A percentile compares a stretch with the other conserved stretches of the same genome.
Conservation (phyloP, 2,113 vertebrate species). For the Seriola aureovittata region DNA sequence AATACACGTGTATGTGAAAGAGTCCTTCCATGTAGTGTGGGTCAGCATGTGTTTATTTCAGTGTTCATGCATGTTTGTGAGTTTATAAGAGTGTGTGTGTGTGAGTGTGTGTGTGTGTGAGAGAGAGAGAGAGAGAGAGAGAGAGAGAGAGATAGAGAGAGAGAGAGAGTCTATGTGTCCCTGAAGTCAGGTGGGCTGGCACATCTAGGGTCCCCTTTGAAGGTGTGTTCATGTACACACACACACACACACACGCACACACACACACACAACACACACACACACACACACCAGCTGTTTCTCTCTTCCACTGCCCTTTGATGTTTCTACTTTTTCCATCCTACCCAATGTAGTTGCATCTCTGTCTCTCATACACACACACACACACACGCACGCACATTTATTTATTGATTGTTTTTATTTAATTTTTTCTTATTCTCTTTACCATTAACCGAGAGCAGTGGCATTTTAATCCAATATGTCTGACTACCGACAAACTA, state of each 20-base stretch:
- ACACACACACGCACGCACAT: background rate
- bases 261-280: slow-evolving; percentile 46
- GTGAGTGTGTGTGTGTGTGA: slow-evolving; percentile 6
- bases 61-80: slow-evolving; percentile 15
- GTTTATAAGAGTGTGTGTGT: background rate
- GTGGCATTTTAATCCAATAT: background rate
- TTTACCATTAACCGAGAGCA: too few relatives aligned
- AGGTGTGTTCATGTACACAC: slow-evolving; percentile 66
- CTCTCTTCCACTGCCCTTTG: slow-evolving; percentile 69
- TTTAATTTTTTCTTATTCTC: too few relatives aligned
- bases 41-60: slow-evolving; percentile 11
- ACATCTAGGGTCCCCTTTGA: slow-evolving; percentile 75
- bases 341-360: slow-evolving; percentile 31
- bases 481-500: background rate
- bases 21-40: background rate
- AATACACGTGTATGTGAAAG: slow-evolving; percentile 31
- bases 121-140: too few relatives aligned
- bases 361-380: slow-evolving; percentile 28
- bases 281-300: slow-evolving; percentile 77
- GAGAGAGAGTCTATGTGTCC: slow-evolving; percentile 27
- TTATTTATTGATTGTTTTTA: too few relatives aligned
- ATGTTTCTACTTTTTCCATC: slow-evolving; percentile 69
- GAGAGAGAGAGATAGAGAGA: background rate
- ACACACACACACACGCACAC: slow-evolving; percentile 38
- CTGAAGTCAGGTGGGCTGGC: slow-evolving; percentile 72